These are phyloP conservation scores for Sapayoa aenigma DNA, from an alignment of 2,113 vertebrate genomes.

Conservation along the genomic window DNA sequence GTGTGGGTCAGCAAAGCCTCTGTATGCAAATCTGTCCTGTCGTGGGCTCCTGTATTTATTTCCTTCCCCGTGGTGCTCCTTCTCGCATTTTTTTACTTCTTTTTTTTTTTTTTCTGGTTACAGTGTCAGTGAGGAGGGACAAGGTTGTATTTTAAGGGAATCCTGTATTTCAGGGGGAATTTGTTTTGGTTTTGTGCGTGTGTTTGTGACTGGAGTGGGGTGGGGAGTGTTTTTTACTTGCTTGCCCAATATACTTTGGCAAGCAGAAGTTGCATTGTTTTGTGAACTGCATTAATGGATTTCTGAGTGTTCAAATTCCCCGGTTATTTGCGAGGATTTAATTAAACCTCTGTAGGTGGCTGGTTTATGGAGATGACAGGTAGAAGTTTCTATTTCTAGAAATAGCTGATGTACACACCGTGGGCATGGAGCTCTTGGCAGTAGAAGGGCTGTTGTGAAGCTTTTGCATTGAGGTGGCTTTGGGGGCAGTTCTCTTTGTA, in stretches of 20 bases:
- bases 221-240: neutral
- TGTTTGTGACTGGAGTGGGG: neutral
- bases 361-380: neutral
- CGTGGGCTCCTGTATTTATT: neutral
- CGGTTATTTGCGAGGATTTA: neutral
- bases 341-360: neutral
- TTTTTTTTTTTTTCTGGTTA: neutral
- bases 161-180: neutral
- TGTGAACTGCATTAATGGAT: neutral
- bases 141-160: neutral
- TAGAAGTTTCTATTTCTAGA: neutral
- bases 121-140: neutral
- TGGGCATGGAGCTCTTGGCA: neutral
- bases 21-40: neutral
- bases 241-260: conserved; percentile 25
- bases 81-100: neutral
- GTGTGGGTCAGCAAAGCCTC: neutral
- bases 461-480: neutral
- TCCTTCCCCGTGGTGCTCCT: neutral
- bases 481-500: neutral
- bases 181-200: neutral
- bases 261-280: conserved; percentile 19
- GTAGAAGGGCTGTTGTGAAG: neutral
- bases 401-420: neutral
- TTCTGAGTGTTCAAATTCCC: neutral